Base-by-base conservation (phyloP, 92 coral and sea anemone species). In the Chrysogorgia sp. region DNA sequence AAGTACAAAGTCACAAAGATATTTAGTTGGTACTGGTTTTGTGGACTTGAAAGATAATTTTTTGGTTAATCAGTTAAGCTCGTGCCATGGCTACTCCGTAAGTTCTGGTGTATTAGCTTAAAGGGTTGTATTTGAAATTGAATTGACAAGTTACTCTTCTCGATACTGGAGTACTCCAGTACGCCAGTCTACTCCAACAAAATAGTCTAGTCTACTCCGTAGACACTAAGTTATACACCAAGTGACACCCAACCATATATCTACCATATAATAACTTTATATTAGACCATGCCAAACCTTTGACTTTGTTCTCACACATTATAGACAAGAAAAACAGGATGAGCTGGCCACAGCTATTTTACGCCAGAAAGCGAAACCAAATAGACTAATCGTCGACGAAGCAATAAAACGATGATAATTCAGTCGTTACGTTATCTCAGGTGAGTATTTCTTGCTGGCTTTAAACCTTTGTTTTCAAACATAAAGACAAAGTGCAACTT, bases 401-500 rank as follows among this genome's bases (percentile, higher is more conserved):
- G 98, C 98, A n/a, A 86, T 89, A 29, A 94, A n/a, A 91, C 66
- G 98, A 94, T 89, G 98, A 94, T 79, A 94, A 94, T 75, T 94
- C 98, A 15, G 98, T 94, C 41, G 98, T 94, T 53, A 80, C 98
- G 2, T 86, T 94, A 90, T 94, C 98, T 33, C 98, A 94, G 97
- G 98, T 94, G 74, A 29, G 3, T 35, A 49, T 60, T 50, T 47
- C 12, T 14, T 10, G 23, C 15, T 13, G 50, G 47, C 61, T n/a
- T 15, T 9, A 17, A 21, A 34, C 43, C 23, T 49, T 26, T 63
- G 63, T 26, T 15, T 62, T 35, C 14, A 52, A 56, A 53, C n/a
- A n/a, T n/a, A n/a, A 30, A 47, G 23, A 52, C 33, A 8, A 55
- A 71, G 53, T 43, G 63, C 69, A 45, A 62, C 40, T 71, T n/a